Evolutionary conservation across 2,797 vertebrate species (phyloP), one percentile per base, ranked within the genome.

Genomic region (Galagoides demidoff): DNA sequence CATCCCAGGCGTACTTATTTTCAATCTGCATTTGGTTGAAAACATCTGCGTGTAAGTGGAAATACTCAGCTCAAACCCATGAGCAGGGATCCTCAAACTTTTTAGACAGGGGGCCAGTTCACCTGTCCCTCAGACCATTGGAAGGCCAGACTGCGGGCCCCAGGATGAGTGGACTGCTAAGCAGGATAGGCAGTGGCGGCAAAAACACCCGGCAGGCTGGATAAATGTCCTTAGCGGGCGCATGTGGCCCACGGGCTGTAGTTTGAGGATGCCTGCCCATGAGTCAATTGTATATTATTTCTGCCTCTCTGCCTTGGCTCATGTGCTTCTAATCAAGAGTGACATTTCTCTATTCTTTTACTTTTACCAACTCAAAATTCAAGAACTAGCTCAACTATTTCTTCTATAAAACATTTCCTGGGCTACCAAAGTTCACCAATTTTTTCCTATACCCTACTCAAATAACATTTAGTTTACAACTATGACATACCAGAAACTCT

Each of bases 331-430:
- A 61, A 78, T 68, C 25, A 22, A 82, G 14, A 82, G 37, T 31
- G 63, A 84, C 37, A 11, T n/a, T 71, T 52, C 64, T 7, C 6
- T 77, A 82, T 61, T 82, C 39, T 68, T 95, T 55, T 7, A 92
- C 90, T 79, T 94, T 27, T 79, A 34, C 25, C 37, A 29, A 85
- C 12, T n/a, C 55, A 25, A 94, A 76, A 90, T 29, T 81, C 55
- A 63, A 95, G 2, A 17, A 79, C 27, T 83, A 25, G 25, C 17
- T 85, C 63, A 89, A 89, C 3, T 87, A 34, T 23, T 63, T 66
- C 43, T 89, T 84, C 39, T 73, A 88, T 4, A 91, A 85, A 73
- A 78, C 37, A 89, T 73, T 85, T 92, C 66, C 66, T 76, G 55
- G 27, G 66, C 66, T 91, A 77, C 16, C 8, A 55, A 55, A 59